Evolutionary conservation across 2,113 vertebrate genomes (phyloP).

Genomic region (Hippocampus comes): DNA sequence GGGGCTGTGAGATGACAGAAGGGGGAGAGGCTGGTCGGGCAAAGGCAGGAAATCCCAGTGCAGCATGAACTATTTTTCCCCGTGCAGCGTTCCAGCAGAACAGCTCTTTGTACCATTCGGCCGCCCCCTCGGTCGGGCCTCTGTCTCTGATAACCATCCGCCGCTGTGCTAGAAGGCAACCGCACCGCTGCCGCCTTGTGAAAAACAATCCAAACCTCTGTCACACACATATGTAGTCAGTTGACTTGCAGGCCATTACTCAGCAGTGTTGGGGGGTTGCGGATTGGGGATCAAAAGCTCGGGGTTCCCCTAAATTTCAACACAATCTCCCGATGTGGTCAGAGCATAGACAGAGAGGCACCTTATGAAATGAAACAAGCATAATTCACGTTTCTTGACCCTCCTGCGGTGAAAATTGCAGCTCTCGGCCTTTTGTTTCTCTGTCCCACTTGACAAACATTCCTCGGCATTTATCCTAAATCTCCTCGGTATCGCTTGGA

Average conservation of each 20-base stretch:
- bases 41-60: constrained; percentile 75
- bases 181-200: constrained; percentile 36
- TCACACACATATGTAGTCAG: constrained; percentile 36
- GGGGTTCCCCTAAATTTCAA: constrained; percentile 66
- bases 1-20: constrained; percentile 30
- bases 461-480: constrained; percentile 41
- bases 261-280: constrained; percentile 52
- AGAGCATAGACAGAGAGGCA: constrained; percentile 70
- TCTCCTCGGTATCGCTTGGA: constrained; percentile 60
- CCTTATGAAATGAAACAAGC: constrained; percentile 45
- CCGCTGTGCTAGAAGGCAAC: constrained; percentile 44
- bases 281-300: constrained; percentile 63
- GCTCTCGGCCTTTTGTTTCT: constrained; percentile 19
- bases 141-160: constrained; percentile 57
- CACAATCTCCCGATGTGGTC: constrained; percentile 65
- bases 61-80: constrained; percentile 73
- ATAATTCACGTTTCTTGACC: constrained; percentile 14
- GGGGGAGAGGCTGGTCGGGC: constrained; percentile 33
- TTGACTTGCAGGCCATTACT: constrained; percentile 58
- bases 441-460: constrained; percentile 39
- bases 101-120: constrained; percentile 65
- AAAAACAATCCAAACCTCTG: constrained; percentile 58
- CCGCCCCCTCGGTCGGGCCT: constrained; percentile 55
- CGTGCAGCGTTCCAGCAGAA: constrained; percentile 61
- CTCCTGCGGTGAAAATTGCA: constrained; percentile 26